These are phyloP conservation scores for Ganaspis brasiliensis DNA, from an alignment of 2,888 invertebrate species.

Conservation along the genomic window DNA sequence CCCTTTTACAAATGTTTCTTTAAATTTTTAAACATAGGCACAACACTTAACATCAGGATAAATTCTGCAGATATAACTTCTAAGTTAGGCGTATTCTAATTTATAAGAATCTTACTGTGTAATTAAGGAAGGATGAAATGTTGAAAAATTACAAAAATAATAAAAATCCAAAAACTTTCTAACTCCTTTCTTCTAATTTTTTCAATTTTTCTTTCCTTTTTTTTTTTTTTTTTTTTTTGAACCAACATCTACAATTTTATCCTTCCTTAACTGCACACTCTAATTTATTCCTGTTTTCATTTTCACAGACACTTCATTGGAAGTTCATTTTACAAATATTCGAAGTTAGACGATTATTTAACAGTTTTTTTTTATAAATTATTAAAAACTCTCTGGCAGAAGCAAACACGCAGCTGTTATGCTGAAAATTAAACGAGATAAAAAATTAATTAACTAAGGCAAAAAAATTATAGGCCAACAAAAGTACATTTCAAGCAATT, in stretches of 20 bases:
- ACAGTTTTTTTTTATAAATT: conserved; percentile 5
- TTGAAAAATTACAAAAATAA: conserved; percentile 47
- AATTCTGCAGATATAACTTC: conserved; percentile 35
- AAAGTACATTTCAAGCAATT: not conserved
- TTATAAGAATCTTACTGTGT: not conserved
- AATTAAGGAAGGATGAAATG: conserved; percentile 45
- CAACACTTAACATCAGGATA: conserved; percentile 41
- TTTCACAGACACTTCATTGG: conserved; percentile 25
- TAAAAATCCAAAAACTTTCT: no score
- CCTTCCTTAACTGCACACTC: conserved; percentile 49
- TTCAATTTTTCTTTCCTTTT: no score
- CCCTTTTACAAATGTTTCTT: conserved; percentile 24
- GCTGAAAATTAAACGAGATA: not conserved
- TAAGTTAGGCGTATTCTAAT: conserved; percentile 19
- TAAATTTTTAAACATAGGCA: conserved; percentile 37
- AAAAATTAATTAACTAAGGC: conserved; percentile 7
- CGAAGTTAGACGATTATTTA: conserved; percentile 7
- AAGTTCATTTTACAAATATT: not conserved
- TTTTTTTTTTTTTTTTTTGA: not conserved
- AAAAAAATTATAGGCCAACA: conserved; percentile 2
- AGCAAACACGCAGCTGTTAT: conserved; percentile 16
- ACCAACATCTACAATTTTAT: not conserved
- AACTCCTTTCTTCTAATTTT: no score
- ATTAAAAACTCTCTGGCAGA: not conserved
- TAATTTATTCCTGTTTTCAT: conserved; percentile 36